A percentile compares a stretch with the other conserved stretches of the same genome.
phyloP scores from a whole-genome alignment of 2,797 vertebrate genomes.

The Hephaestus fuliginosus region DNA sequence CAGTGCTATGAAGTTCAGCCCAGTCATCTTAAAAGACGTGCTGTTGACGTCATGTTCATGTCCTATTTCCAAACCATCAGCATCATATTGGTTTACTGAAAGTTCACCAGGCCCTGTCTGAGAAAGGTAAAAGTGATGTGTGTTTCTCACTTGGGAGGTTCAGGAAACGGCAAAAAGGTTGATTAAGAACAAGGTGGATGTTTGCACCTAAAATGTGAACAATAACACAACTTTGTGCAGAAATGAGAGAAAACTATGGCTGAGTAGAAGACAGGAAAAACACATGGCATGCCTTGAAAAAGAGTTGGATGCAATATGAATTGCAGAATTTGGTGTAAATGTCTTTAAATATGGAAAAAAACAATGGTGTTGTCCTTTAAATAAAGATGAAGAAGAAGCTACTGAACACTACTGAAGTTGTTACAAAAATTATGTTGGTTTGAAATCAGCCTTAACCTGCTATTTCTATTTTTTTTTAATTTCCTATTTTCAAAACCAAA shows the following conservation, averaged over 20 bases:
- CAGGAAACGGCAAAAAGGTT: no score
- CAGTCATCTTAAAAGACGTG: slow-evolving; percentile 1
- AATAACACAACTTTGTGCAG: not conserved
- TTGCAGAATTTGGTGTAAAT: not conserved
- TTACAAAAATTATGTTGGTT: slow-evolving; percentile 21
- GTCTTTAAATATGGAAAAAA: not conserved
- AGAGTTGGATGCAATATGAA: not conserved
- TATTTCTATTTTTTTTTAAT: not conserved
- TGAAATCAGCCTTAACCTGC: slow-evolving; percentile 17
- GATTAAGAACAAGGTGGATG: no score
- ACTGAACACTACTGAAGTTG: not conserved
- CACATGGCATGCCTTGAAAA: not conserved
- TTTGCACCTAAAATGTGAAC: not conserved
- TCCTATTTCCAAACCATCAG: slow-evolving; percentile 14
- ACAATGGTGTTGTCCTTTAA: slow-evolving; percentile 7
- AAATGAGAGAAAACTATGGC: not conserved
- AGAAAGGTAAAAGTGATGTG: no score
- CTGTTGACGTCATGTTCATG: slow-evolving; percentile 20
- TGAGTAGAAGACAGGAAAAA: not conserved
- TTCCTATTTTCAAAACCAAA: not conserved
- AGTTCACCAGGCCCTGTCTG: not conserved
- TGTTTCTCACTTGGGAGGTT: no score
- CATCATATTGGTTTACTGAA: slow-evolving; percentile 6
- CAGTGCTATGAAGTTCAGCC: slow-evolving; percentile 18
- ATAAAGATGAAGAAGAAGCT: slow-evolving; percentile 5